Conservation (phyloP, 1,140 invertebrate species). For the Paraescarpia echinospica region DNA sequence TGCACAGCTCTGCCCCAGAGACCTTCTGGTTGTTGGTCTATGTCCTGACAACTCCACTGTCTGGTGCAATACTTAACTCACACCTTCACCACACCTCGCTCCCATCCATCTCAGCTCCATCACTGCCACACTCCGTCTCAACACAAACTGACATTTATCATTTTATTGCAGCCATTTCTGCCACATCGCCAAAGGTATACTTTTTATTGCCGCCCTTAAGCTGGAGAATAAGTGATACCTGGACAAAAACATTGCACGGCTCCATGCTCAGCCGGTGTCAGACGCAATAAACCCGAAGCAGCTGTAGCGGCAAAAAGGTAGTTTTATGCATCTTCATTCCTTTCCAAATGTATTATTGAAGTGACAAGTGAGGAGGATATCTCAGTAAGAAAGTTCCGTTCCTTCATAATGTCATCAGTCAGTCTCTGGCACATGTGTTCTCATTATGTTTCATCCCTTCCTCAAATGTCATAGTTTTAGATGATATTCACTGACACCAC, state of each 20-base stretch:
- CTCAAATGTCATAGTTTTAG: not conserved
- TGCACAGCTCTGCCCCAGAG: not conserved
- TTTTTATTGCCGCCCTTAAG: not conserved
- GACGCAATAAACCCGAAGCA: not conserved
- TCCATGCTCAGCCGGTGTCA: not conserved
- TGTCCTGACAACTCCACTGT: not conserved
- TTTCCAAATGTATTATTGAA: not conserved
- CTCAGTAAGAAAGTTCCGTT: not conserved
- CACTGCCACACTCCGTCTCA: not conserved
- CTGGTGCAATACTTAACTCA: not conserved
- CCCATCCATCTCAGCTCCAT: not conserved
- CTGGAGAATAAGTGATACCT: not conserved
- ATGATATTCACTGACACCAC: not conserved
- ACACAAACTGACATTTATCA: not conserved
- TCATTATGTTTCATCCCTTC: not conserved
- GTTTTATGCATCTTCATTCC: not conserved
- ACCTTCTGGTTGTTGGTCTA: not conserved
- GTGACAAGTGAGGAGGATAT: not conserved
- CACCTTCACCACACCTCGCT: not conserved
- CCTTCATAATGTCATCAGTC: not conserved
- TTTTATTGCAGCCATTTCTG: not conserved
- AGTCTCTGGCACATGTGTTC: not conserved
- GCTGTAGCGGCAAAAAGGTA: not conserved
- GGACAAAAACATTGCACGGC: not conserved
- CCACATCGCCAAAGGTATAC: not conserved